Evolutionary conservation across 2,797 vertebrate genomes (phyloP).

Genomic region (Melopsittacus undulatus): DNA sequence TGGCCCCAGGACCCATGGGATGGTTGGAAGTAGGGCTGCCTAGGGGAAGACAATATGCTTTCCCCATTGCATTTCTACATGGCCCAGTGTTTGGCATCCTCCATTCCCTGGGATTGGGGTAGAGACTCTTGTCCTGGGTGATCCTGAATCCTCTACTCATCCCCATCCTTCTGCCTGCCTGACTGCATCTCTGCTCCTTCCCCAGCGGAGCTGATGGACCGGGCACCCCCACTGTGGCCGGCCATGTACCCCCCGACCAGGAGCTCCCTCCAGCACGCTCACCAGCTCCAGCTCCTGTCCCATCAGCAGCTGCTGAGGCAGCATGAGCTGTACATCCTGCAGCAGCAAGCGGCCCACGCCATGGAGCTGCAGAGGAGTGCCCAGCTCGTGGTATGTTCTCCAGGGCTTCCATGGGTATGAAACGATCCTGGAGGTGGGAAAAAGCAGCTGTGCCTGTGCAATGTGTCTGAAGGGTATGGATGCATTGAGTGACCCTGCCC

Average conservation of each 20-base stretch:
- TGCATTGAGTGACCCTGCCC: not conserved
- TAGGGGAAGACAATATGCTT: accelerated
- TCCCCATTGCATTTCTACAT: not conserved
- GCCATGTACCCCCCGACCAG: constrained; percentile 87
- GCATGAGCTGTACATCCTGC: constrained; percentile 94
- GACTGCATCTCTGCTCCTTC: not conserved
- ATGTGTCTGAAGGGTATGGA: not conserved
- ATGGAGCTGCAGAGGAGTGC: constrained; percentile 93
- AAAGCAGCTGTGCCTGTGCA: not conserved
- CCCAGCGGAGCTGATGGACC: constrained; percentile 90
- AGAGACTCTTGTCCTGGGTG: not conserved
- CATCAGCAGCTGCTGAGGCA: constrained; percentile 97
- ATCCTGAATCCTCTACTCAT: not conserved
- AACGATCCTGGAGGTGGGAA: not conserved
- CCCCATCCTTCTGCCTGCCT: not conserved
- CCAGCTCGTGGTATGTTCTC: constrained; percentile 87
- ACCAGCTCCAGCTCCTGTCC: constrained; percentile 96
- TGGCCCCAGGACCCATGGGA: accelerated
- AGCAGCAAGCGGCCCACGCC: constrained; percentile 95
- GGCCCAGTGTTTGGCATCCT: not conserved
- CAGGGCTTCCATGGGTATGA: not conserved
- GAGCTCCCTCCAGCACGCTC: constrained; percentile 92
- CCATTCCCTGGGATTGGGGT: not conserved
- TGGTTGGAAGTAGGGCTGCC: not conserved
- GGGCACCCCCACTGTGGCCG: constrained; percentile 89